Evolutionary conservation across 2,797 vertebrate genomes (phyloP), one percentile per base, ranked within the genome.

Genomic region (Stomatorhinus walkeri): DNA sequence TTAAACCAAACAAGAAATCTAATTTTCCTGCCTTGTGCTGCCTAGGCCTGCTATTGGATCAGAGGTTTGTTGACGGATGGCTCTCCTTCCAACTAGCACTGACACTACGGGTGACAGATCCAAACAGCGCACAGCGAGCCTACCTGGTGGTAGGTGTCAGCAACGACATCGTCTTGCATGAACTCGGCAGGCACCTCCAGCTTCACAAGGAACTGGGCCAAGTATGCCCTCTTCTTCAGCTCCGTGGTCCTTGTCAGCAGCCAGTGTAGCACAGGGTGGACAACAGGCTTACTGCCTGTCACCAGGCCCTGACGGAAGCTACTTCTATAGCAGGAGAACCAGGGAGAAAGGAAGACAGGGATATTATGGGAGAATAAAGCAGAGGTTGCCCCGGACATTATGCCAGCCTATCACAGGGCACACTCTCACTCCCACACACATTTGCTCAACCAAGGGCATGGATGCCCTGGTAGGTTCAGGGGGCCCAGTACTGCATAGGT

Each of bases 161-260:
- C 96, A 91, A 99, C 96, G 1, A 96, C 92, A 84, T 99, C 98
- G 85, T 99, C 98, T 91, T 97, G 97, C 8, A 99, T 95, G 92
- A 99, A 99, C 89, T 99, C 98, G 0, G 94, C 91, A 79, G 98
- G 98, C 89, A 99, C 96, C 19, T 99, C 98, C 28, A 99, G 90
- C 93, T 97, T 99, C 91, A 98, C 94, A 2, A 99, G 95, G 92
- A 97, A 99, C 12, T 97, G 97, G 85, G 98, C 97, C 91, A 99
- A 93, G 91, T 99, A 99, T 0, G 98, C 98, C 91, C 98, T 97
- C 93, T 98, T 99, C 94, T 97, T 99, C 90, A 99, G 95, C 64
- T 99, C 98, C 28, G 89, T 95, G 89, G 96, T 94, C 91, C 95
- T 96, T 93, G 97, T 97, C 4, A 99, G 97, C 90, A 99, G 96